Evolutionary conservation across 2,113 vertebrate species (phyloP), one percentile per base, ranked within the genome.

Genomic region (Etheostoma cragini): DNA sequence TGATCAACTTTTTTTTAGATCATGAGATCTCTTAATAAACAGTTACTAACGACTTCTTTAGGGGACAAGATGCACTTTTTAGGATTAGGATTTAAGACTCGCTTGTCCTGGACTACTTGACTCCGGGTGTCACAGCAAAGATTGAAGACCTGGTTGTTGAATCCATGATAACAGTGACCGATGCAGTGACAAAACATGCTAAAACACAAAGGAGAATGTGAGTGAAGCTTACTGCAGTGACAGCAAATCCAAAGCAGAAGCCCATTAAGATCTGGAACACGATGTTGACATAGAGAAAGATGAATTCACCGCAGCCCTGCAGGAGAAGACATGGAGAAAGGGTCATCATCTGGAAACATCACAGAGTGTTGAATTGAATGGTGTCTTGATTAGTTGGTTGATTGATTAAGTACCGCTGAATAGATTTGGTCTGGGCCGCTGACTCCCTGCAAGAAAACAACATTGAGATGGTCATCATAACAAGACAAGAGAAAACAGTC

Each of bases 151-250:
- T 42, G 52, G 7, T n/a, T 46, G 35, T 12, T 42, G 12, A 42
- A 38, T 42, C 33, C 19, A n/a, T 62, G 10, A 63, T n/a, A 63
- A 50, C 22, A 57, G 17, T 3, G 35, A 62, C 35, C 15, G 5
- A 57, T n/a, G 5, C 12, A n/a, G 11, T 52, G 10, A 30, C 6
- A 47, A 5, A 49, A 38, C 21, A 19, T 16, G 16, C 21, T 3
- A 21, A 8, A n/a, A 49, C 7, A 15, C n/a, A 5, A 17, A 65
- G 1, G 13, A 46, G 12, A 57, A 38, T 12, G 16, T 58, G 0
- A 52, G 24, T 14, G 11, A 21, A 2, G 17, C 91, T 91, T 82
- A 93, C 92, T 19, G 91, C 90, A 0, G 52, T 87, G 13, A 86
- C 45, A 1, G 89, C 82, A 17, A 86, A 86, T 49, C 65, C 72